Percentiles rank a stretch among this genome's conserved stretches.
phyloP scores from a whole-genome alignment of 2,888 invertebrate genomes.

The Yponomeuta evonymella region DNA sequence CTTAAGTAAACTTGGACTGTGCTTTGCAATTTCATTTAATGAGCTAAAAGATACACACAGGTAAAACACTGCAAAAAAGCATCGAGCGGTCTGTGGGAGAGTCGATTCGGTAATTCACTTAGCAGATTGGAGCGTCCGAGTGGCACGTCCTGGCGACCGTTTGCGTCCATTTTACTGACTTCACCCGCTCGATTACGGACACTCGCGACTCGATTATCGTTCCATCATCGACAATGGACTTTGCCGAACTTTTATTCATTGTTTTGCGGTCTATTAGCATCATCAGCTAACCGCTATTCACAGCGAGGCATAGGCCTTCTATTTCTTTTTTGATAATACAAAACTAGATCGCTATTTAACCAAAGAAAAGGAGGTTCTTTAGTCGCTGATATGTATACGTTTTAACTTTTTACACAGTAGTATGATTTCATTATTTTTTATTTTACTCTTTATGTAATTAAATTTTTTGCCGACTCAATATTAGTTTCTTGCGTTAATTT shows the following conservation, averaged over 20 bases:
- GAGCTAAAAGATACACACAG: background rate
- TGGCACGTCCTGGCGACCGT: constrained; percentile 24
- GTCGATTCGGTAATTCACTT: constrained; percentile 32
- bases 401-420: no score
- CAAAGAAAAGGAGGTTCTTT: no score
- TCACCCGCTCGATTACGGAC: constrained; percentile 28
- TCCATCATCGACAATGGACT: constrained; percentile 19
- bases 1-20: background rate
- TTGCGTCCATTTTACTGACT: constrained; percentile 7
- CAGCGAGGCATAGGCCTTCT: no score
- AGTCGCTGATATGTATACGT: no score
- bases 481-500: no score
- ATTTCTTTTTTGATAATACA: no score
- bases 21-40: background rate
- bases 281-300: no score
- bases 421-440: no score
- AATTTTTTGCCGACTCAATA: no score
- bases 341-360: no score
- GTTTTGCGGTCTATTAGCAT: background rate
- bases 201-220: constrained; percentile 24
- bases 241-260: background rate
- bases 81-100: background rate
- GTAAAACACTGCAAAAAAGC: background rate
- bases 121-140: constrained; percentile 29
- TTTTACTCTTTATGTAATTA: no score